Evolutionary conservation across 2,888 invertebrate genomes (phyloP), one percentile per base, ranked within the genome.

Genomic region (Hirtodrosophila alboralis): DNA sequence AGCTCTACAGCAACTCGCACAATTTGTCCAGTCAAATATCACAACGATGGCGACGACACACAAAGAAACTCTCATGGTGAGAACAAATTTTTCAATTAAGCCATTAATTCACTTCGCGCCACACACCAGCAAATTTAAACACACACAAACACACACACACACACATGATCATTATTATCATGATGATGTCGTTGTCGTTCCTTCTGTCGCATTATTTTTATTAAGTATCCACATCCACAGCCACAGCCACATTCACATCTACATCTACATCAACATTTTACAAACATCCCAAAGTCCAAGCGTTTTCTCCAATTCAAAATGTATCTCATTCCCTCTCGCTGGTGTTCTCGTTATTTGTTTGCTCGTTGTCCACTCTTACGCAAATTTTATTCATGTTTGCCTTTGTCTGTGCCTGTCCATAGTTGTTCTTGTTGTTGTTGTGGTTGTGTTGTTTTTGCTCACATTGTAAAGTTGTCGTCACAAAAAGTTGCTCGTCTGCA

Each of bases 71-170:
- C 77, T 77, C 78, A 75, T 84, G 81, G 86, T 79, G 87, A 80
- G 75, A 78, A 84, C 81, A 88, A 88, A 89, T 88, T 89, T 88
- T 89, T 89, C 89, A 89, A 89, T 89, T 88, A 89, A 89, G 87
- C 87, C 85, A 88, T 89, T 89, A 87, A 89, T 88, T 89, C 87
- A 83, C 68, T 88, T 63, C 69, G 79, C 68, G 74, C 77, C 76
- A 74, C 67, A 67, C 66, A 73, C 64, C 52, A 57, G 57, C 51
- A 62, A 67, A 52, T 68, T 44, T 52, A 52, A 45, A 14, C 67
- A 48, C 13, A 44, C 12, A 53, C 45, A 52, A 45, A 14, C 67
- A 48, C 13, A 44, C 12, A 53, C 45, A 51, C 30, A 59, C 59
- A 61, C 49, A 49, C 36, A 64, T 48, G 52, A 74, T 43, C 61